These are phyloP conservation scores for Drosophila antonietae DNA, from an alignment of 2,888 invertebrate species.

Conservation along the genomic window DNA sequence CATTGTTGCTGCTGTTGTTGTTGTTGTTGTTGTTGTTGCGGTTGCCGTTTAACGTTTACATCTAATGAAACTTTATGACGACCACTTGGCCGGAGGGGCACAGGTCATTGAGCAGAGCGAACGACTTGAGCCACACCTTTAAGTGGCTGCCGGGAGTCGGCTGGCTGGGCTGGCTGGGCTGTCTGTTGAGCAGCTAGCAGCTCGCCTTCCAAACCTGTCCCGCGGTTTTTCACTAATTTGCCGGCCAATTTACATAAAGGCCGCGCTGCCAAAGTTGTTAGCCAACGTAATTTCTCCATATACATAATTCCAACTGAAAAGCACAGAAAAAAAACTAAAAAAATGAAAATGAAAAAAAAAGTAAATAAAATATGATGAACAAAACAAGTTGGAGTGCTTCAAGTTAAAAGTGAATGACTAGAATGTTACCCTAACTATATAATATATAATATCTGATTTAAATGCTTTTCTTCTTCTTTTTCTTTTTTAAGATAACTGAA, in stretches of 20 bases:
- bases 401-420: background rate
- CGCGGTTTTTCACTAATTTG: constrained; percentile 73
- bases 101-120: constrained; percentile 42
- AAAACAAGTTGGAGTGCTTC: background rate
- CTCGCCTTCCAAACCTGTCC: constrained; percentile 24
- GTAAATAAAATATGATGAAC: constrained; percentile 19
- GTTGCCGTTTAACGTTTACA: constrained; percentile 63
- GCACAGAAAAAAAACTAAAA: constrained; percentile 6
- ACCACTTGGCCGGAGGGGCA: constrained; percentile 59
- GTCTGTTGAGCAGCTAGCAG: background rate
- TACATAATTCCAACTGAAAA: constrained; percentile 37
- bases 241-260: constrained; percentile 77
- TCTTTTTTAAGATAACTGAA: background rate
- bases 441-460: background rate
- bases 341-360: constrained; percentile 11
- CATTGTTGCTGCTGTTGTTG: constrained; percentile 12
- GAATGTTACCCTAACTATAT: background rate
- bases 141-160: background rate
- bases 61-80: constrained; percentile 75
- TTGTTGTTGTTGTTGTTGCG: constrained; percentile 35
- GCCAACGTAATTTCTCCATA: constrained; percentile 71
- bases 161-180: background rate
- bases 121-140: constrained; percentile 52
- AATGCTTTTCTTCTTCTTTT: background rate
- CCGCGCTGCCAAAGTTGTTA: constrained; percentile 71